Evolutionary conservation across 2,113 vertebrate species (phyloP).

Genomic region (Salminus brasiliensis): DNA sequence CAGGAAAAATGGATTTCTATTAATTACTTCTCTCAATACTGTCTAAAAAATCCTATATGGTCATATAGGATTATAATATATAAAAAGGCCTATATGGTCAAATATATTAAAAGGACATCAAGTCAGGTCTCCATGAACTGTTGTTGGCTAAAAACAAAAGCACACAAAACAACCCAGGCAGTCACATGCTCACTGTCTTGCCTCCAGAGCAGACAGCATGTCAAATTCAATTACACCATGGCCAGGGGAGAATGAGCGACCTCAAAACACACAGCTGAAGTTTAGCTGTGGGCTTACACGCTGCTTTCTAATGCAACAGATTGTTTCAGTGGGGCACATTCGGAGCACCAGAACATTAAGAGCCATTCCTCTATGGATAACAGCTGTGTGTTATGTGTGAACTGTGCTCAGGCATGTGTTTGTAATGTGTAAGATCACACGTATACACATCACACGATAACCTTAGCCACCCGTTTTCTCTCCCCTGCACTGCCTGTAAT

Average conservation of each 20-base stretch:
- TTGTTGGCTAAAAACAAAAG: neutral
- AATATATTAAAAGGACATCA: no score
- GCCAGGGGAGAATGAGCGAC: constrained; percentile 15
- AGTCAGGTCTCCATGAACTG: neutral
- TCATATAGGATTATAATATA: no score
- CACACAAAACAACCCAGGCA: neutral
- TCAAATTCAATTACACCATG: constrained; percentile 41
- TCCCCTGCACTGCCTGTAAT: constrained; percentile 1
- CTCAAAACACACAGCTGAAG: constrained; percentile 11
- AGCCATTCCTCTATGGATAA: neutral
- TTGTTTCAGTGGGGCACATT: neutral
- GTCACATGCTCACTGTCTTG: constrained; percentile 20
- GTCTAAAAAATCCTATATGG: no score
- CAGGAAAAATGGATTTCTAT: no score
- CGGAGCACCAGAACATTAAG: neutral
- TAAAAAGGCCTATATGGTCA: no score
- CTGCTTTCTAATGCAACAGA: neutral
- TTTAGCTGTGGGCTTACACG: constrained; percentile 3
- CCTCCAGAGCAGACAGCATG: constrained; percentile 32
- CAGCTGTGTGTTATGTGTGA: neutral
- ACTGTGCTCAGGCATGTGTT: neutral
- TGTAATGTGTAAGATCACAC: neutral
- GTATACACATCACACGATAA: neutral
- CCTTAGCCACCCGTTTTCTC: neutral
- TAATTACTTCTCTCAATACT: no score